Evolutionary conservation across 2,797 vertebrate genomes (phyloP), one percentile per base, ranked within the genome.

Genomic region (Scyliorhinus canicula): DNA sequence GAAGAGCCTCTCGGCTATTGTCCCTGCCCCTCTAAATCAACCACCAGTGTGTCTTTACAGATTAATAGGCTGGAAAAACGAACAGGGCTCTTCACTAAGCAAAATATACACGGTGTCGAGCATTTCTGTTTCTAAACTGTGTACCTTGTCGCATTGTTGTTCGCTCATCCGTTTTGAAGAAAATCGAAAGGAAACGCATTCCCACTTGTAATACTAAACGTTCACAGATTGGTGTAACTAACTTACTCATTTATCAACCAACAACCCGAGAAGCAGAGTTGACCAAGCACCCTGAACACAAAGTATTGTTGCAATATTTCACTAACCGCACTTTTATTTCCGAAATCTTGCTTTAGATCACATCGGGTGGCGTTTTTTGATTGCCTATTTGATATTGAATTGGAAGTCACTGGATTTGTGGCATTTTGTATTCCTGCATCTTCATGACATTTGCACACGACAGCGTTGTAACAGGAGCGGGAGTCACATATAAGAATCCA

Each of bases 191-290:
- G 93, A 94, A 94, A 94, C 93, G 69, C 93, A 94, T 94, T 94
- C 93, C 93, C 93, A 94, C 93, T 94, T 94, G 93, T 94, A 94
- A 94, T 94, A 74, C 93, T 94, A 94, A 94, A 94, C 93, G 93
- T 94, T 94, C 93, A 94, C 93, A 94, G 93, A 94, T 94, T 94
- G 93, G 93, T 94, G 93, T 94, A 94, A 94, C 93, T 47, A 94
- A 67, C 93, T 94, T 94, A 94, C 93, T 94, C 93, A 94, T 94
- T 94, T 94, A 94, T 94, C 93, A 94, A 94, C 67, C 67, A 94
- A 94, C 47, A 94, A 94, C 71, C 93, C 93, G 93, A 94, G 93
- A 94, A 94, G 74, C 90, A 71, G 93, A 94, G 65, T 94, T 94
- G 71, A 94, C 71, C 93, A 94, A 71, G 67, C 93, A 31, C 47